Base-by-base conservation (phyloP, 2,888 invertebrate species). In the Stegophylla sp. region DNA sequence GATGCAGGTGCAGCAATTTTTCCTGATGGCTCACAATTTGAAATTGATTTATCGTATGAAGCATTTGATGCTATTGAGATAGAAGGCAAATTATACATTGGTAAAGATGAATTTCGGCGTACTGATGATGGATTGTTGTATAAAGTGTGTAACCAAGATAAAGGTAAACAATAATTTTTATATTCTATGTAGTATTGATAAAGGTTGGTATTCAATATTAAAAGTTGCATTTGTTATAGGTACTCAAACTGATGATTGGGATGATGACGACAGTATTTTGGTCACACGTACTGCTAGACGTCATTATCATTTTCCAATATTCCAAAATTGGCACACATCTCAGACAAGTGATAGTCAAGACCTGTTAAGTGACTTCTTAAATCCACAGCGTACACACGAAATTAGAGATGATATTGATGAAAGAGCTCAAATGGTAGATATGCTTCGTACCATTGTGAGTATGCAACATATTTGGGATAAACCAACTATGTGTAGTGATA, bases 71-170 rank as follows among this genome's bases (percentile, higher is more conserved):
- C 79, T 23, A 15, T 79, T 12, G 79, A 79, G 71, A 63, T 79
- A 3, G 79, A 71, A 71, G 79, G 79, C 3, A 79, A 79, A 79
- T 63, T 79, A 23, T 79, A 71, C 20, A 79, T 79, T 63, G 79
- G 79, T 20, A 79, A 79, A 79, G 79, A 79, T 71, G 79, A 79
- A 34, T 79, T 79, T 61, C 61, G 79, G 17, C 79, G 79, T 41
- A 79, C 79, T 10, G 79, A 79, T 61, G 79, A 79, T 79, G 79
- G 79, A 4, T 61, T 79, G 34, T 79, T 79, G 71, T 79, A 79
- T 48, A 79, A 79, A 79, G 79, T 79, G 61, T 79, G 79, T 61
- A 79, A 79, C 9, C 79, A 79, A 63, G 79, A 79, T 79, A 79
- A 79, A 79, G 79, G 79, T 79, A 63, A 59, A 45, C 20, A n/a